Percentiles rank a stretch among this genome's conserved stretches.
Evolutionary conservation across 1,140 invertebrate species (phyloP).

Genomic region (Calephelis nemesis): DNA sequence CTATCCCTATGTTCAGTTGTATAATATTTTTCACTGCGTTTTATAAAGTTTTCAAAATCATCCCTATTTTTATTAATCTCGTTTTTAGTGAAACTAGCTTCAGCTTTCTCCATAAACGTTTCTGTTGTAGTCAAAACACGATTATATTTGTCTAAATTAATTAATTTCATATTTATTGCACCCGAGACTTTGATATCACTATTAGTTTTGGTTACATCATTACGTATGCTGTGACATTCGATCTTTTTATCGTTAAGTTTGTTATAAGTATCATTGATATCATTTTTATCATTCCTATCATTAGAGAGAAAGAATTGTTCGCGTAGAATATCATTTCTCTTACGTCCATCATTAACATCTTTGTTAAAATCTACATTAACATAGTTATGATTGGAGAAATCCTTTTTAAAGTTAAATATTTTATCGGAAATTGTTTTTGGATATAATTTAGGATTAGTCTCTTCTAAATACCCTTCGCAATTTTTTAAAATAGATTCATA

Average conservation of each 20-base stretch:
- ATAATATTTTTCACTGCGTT: slow-evolving; percentile 72
- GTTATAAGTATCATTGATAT: slow-evolving; percentile 61
- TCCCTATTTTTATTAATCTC: slow-evolving; percentile 48
- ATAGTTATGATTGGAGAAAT: slow-evolving; percentile 65
- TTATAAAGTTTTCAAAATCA: slow-evolving; percentile 70
- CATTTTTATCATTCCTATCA: slow-evolving; percentile 67
- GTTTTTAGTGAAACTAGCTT: slow-evolving; percentile 68
- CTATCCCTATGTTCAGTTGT: slow-evolving; percentile 56
- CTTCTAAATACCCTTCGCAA: slow-evolving; percentile 58
- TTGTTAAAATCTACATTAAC: slow-evolving; percentile 52
- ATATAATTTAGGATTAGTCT: slow-evolving; percentile 44
- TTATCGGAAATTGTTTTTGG: slow-evolving; percentile 60
- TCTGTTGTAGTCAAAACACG: slow-evolving; percentile 64
- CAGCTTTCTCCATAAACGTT: slow-evolving; percentile 55
- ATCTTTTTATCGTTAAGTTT: slow-evolving; percentile 64
- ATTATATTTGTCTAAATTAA: slow-evolving; percentile 66
- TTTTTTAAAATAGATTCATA: slow-evolving; percentile 53
- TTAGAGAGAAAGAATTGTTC: slow-evolving; percentile 61
- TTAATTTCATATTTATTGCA: slow-evolving; percentile 64
- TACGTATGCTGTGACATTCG: slow-evolving; percentile 69
- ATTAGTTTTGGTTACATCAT: slow-evolving; percentile 61
- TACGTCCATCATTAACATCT: slow-evolving; percentile 39
- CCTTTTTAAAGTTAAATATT: slow-evolving; percentile 70
- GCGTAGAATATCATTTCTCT: slow-evolving; percentile 60
- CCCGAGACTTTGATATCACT: slow-evolving; percentile 59